These are phyloP conservation scores for Xenopus borealis DNA, from an alignment of 2,113 vertebrate genomes.

Conservation along the genomic window DNA sequence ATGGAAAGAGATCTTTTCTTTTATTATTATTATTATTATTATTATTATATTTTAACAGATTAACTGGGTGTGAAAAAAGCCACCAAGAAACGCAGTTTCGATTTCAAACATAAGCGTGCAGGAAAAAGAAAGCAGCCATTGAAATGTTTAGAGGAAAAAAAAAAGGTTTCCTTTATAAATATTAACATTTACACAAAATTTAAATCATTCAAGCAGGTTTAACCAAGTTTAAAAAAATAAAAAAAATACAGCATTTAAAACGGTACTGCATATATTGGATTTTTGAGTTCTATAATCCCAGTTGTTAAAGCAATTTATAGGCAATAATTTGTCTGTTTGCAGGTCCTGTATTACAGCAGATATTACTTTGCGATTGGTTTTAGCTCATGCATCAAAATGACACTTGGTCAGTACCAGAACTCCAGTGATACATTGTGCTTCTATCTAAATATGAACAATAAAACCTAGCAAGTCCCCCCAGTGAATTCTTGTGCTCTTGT, in stretches of 20 bases:
- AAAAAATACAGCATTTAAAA: conserved; percentile 17
- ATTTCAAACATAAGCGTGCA: conserved; percentile 36
- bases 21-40: neutral
- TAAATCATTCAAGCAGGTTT: conserved; percentile 20
- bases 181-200: conserved; percentile 21
- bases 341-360: conserved; percentile 62
- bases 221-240: conserved; percentile 22
- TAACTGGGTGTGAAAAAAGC: conserved; percentile 19
- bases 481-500: conserved; percentile 61
- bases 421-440: conserved; percentile 71
- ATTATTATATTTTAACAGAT: conserved; percentile 22
- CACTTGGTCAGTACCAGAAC: conserved; percentile 74
- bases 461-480: conserved; percentile 52
- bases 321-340: conserved; percentile 24
- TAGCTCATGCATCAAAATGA: conserved; percentile 64
- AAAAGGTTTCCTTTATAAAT: conserved; percentile 37
- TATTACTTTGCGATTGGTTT: conserved; percentile 62
- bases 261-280: conserved; percentile 1
- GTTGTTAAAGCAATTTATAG: conserved; percentile 16
- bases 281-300: neutral
- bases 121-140: conserved; percentile 25
- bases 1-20: neutral
- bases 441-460: conserved; percentile 73
- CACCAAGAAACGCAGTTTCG: conserved; percentile 33
- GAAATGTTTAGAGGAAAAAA: neutral